Evolutionary conservation across 2,888 invertebrate genomes (phyloP), one percentile per base, ranked within the genome.

Genomic region (Rhimphoctona megacephalus): DNA sequence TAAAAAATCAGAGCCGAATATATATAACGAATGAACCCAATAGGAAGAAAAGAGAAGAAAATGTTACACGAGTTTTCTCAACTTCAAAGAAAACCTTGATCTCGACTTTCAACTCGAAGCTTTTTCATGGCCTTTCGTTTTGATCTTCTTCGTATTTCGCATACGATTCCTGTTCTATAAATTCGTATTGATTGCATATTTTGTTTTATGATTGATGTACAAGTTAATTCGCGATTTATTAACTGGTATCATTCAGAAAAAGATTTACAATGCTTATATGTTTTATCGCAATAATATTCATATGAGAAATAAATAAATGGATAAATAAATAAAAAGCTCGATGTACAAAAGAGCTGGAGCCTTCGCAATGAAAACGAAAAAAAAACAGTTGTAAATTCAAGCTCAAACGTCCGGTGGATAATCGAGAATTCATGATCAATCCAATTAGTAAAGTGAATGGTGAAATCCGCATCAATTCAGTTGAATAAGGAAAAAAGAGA

Each of bases 371-470:
- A 17, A 57, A 46, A 36, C n/a, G 3, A 25, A 43, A 74, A 74
- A 6, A 61, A 61, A 61, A 30, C 30, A 25, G 30, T 61, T 61
- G 61, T 30, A 61, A 61, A 61, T 30, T 57, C 22, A 17, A 64
- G 57, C n/a, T 25, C 61, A 33, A 52, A 86, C 88, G 87, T 86
- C 85, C 83, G 88, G 39, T 80, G 66, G 84, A 89, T 90, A 90
- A 91, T 92, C 91, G 90, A 90, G 90, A 90, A 90, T 88, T 90
- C 85, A 89, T 90, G 90, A 92, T 92, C 92, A 90, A 92, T 90
- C 92, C 92, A 92, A 92, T 92, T 92, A 92, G 92, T 89, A 91
- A 88, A 25, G 64, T 39, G 89, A 91, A 91, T 91, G 89, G 92
- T 89, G 88, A 90, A 90, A 91, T 91, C 90, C 90, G 89, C 91